These are phyloP conservation scores for Haemorhous mexicanus DNA, from an alignment of 2,113 vertebrate species.

Conservation along the genomic window DNA sequence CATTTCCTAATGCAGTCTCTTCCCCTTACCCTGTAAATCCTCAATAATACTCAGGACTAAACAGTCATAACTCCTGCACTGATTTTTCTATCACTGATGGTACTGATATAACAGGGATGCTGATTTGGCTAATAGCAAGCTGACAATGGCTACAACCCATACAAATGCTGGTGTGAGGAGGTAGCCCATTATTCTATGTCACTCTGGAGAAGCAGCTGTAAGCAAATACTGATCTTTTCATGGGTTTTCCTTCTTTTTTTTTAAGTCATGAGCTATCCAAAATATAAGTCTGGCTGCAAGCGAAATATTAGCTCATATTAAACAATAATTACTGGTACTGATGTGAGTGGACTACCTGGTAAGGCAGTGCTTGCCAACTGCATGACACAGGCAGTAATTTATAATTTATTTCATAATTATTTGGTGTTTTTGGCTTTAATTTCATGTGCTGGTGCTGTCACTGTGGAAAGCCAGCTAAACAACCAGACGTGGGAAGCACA, in stretches of 20 bases:
- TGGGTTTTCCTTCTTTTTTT: not conserved
- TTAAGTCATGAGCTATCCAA: not conserved
- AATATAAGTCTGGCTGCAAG: not conserved
- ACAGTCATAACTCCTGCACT: not conserved
- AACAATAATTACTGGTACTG: not conserved
- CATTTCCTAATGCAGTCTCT: not conserved
- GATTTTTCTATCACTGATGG: not conserved
- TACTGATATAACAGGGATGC: accelerated
- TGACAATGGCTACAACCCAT: not conserved
- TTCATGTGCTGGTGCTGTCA: not conserved
- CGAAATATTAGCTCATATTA: not conserved
- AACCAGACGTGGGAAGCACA: not conserved
- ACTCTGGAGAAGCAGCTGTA: not conserved
- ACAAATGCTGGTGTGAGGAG: not conserved
- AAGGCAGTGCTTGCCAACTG: not conserved
- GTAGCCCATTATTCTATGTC: not conserved
- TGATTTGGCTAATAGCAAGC: not conserved
- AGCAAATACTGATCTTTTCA: not conserved
- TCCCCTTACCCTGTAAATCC: not conserved
- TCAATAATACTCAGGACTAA: not conserved
- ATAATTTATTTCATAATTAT: not conserved
- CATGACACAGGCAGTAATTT: not conserved
- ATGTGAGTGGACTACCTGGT: not conserved
- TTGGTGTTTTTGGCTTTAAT: not conserved
- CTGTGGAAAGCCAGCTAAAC: not conserved